Evolutionary conservation across 2,113 vertebrate species (phyloP).

Genomic region (Ceratotherium simum): DNA sequence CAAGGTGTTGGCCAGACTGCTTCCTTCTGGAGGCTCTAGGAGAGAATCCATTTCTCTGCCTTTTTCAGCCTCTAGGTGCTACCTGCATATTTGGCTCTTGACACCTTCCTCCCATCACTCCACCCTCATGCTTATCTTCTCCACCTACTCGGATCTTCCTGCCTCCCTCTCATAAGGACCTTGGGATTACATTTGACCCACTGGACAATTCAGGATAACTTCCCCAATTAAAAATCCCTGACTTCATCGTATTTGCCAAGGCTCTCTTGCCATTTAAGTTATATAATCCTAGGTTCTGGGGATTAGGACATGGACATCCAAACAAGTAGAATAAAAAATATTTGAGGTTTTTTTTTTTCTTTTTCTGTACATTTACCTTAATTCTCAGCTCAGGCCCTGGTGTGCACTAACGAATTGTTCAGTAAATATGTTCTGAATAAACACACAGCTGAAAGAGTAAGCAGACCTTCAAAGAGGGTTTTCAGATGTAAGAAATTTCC

Average conservation of each 20-base stretch:
- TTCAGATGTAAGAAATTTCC: neutral
- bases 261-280: too few relatives aligned
- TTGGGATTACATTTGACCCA: too few relatives aligned
- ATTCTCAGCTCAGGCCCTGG: neutral
- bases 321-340: too few relatives aligned
- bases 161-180: neutral
- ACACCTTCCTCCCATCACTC: neutral
- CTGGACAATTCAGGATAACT: too few relatives aligned
- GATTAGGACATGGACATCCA: too few relatives aligned
- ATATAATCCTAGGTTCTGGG: too few relatives aligned
- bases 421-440: neutral
- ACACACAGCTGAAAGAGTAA: neutral
- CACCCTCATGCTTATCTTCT: neutral
- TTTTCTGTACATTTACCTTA: neutral
- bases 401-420: neutral
- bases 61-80: neutral
- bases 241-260: too few relatives aligned
- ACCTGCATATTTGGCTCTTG: neutral
- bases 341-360: neutral
- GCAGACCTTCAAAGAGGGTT: neutral
- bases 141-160: neutral
- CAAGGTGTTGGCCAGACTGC: too few relatives aligned
- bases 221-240: too few relatives aligned
- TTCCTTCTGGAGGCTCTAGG: too few relatives aligned
- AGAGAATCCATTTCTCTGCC: too few relatives aligned